These are phyloP conservation scores for Xiphophorus hellerii DNA, from an alignment of 2,113 vertebrate genomes.

Conservation along the genomic window DNA sequence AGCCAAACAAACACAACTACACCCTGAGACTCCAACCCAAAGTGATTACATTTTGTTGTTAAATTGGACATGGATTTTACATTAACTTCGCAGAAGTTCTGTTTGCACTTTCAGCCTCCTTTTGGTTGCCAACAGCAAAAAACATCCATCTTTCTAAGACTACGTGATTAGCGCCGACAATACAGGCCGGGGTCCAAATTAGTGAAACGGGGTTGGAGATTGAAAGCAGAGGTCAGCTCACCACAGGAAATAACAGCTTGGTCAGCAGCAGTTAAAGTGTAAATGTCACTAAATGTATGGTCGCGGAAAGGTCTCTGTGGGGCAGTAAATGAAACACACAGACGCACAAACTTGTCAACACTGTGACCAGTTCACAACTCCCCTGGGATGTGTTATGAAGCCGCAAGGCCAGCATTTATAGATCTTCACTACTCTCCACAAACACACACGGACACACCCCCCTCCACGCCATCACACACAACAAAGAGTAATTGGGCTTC, in stretches of 20 bases:
- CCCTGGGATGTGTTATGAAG: conserved; percentile 67
- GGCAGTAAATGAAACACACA: conserved; percentile 65
- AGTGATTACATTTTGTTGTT: not conserved
- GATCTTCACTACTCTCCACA: conserved; percentile 46
- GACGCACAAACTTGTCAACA: conserved; percentile 54
- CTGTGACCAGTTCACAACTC: conserved; percentile 61
- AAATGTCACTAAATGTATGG: conserved; percentile 63
- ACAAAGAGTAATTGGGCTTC: conserved; percentile 3
- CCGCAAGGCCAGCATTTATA: conserved; percentile 73
- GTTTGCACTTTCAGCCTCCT: not conserved
- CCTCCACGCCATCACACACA: not conserved
- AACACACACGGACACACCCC: conserved; percentile 19
- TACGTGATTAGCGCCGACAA: not conserved
- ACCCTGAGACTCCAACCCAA: no score
- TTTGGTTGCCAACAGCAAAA: not conserved
- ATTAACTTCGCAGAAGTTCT: not conserved
- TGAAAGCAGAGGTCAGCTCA: conserved; percentile 18
- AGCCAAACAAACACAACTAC: no score
- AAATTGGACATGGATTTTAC: not conserved
- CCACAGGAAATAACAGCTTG: conserved; percentile 35
- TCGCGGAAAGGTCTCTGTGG: conserved; percentile 51
- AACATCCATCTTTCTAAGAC: not conserved
- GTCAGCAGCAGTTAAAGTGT: conserved; percentile 61
- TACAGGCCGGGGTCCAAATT: not conserved
- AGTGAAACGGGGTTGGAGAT: conserved; percentile 13